Percentiles rank a stretch among this genome's conserved stretches.
Conservation (phyloP, 2,113 vertebrate species). For the Myocastor coypus region DNA sequence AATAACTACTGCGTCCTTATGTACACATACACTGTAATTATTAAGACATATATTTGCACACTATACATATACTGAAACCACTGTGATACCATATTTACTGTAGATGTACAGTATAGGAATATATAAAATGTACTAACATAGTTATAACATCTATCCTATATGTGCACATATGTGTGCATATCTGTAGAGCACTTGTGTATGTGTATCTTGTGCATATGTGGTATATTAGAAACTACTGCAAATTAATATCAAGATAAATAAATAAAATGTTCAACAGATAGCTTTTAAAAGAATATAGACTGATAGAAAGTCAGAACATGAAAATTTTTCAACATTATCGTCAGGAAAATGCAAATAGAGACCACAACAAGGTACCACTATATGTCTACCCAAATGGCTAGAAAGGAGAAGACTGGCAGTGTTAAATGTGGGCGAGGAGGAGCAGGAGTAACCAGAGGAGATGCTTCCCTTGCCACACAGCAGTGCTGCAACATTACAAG, state of each 20-base stretch:
- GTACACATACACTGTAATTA: background rate
- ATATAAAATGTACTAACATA: background rate
- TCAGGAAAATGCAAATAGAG: background rate
- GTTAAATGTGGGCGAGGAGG: background rate
- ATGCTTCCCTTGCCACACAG: background rate
- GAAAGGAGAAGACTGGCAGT: background rate
- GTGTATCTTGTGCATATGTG: too few species aligned
- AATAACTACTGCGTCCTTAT: background rate
- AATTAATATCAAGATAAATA: background rate
- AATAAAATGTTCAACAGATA: background rate
- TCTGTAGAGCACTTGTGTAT: background rate
- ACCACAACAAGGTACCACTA: background rate
- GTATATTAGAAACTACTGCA: background rate
- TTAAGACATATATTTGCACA: background rate
- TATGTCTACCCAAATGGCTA: background rate
- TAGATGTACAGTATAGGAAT: background rate
- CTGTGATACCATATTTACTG: background rate
- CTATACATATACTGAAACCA: background rate
- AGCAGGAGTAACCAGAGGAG: background rate
- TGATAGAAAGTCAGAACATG: background rate
- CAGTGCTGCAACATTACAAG: background rate
- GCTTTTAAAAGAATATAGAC: background rate
- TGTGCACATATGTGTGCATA: background rate
- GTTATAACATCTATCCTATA: background rate
- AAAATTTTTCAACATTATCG: too few species aligned